Evolutionary conservation across 2,888 invertebrate species (phyloP).

Genomic region (Agapetus fuscipes): DNA sequence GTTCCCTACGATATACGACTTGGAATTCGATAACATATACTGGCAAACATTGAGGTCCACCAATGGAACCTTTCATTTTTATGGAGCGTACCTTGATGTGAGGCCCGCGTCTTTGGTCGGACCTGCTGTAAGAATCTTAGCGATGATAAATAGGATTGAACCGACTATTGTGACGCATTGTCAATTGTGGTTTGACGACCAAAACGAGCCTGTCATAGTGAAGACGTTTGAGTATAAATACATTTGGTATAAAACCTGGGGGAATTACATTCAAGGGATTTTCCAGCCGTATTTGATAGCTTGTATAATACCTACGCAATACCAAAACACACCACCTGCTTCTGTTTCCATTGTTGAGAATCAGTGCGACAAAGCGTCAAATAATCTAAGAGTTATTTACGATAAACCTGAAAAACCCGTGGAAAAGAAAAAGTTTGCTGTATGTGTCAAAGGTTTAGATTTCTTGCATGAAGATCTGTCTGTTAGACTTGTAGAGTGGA

Average conservation of each 20-base stretch:
- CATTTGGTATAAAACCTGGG: conserved; percentile 92
- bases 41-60: conserved; percentile 80
- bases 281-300: conserved; percentile 87
- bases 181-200: conserved; percentile 83
- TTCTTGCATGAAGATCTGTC: conserved; percentile 87
- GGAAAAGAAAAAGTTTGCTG: conserved; percentile 71
- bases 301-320: conserved; percentile 73
- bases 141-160: conserved; percentile 84
- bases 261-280: conserved; percentile 83
- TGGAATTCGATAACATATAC: conserved; percentile 88
- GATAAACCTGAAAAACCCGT: conserved; percentile 67
- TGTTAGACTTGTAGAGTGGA: conserved; percentile 87
- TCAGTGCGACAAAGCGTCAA: conserved; percentile 77
- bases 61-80: conserved; percentile 84
- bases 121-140: conserved; percentile 73
- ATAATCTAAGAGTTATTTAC: conserved; percentile 74
- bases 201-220: conserved; percentile 69
- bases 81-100: conserved; percentile 82
- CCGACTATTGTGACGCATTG: conserved; percentile 75
- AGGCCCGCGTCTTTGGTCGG: conserved; percentile 69
- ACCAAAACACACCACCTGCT: conserved; percentile 63
- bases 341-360: conserved; percentile 80
- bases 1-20: conserved; percentile 80
- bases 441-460: conserved; percentile 90
- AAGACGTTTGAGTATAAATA: conserved; percentile 85